Percentiles rank a stretch among this genome's conserved stretches.
Evolutionary conservation across 2,888 invertebrate genomes (phyloP).

Genomic region (Megaustenia siamemsis): DNA sequence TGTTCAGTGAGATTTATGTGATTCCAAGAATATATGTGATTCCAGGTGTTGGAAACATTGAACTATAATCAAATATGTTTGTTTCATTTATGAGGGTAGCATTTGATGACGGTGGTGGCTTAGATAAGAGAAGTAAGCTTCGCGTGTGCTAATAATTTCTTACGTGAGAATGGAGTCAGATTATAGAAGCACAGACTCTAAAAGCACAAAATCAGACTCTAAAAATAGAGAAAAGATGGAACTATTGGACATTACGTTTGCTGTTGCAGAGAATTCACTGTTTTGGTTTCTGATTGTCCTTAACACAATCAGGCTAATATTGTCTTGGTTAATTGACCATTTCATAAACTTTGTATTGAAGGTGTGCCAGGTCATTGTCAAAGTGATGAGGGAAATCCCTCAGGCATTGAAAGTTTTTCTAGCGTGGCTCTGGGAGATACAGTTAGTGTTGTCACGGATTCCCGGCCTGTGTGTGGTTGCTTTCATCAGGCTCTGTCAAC

Average conservation of each 20-base stretch:
- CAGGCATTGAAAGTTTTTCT: neutral
- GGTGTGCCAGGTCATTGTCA: neutral
- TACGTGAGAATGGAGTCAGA: no score
- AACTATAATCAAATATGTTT: no score
- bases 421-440: neutral
- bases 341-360: neutral
- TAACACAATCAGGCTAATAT: neutral
- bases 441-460: neutral
- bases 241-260: neutral
- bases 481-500: no score
- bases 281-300: slow-evolving; percentile 24
- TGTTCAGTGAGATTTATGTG: no score
- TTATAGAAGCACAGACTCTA: no score
- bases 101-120: no score
- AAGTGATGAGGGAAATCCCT: neutral
- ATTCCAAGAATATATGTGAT: no score
- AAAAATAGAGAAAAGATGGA: slow-evolving; percentile 1
- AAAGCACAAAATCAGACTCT: no score
- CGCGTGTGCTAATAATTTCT: no score
- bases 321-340: slow-evolving; percentile 23
- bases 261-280: neutral
- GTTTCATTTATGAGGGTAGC: no score
- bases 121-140: no score
- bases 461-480: neutral
- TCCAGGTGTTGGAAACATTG: no score